Evolutionary conservation across 1,140 invertebrate species (phyloP).

Genomic region (Asbolus verrucosus): DNA sequence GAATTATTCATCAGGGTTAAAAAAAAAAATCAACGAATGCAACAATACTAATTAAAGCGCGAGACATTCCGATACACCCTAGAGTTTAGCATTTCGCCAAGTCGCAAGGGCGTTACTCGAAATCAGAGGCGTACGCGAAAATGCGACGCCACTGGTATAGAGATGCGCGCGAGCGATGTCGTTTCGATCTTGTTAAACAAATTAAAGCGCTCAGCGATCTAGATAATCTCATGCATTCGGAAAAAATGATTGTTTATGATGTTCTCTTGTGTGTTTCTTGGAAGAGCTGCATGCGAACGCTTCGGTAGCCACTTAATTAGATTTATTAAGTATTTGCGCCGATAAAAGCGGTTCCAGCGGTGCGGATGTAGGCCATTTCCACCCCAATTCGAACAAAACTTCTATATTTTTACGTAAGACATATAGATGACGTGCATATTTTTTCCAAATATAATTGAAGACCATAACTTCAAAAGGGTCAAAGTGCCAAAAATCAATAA

Average conservation of each 20-base stretch:
- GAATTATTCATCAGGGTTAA: conserved; percentile 41
- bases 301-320: conserved; percentile 48
- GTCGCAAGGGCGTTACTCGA: too few relatives aligned
- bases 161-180: conserved; percentile 2
- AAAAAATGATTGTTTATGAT: conserved; percentile 51
- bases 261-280: conserved; percentile 44
- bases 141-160: conserved; percentile 20
- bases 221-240: conserved; percentile 46
- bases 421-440: too few relatives aligned
- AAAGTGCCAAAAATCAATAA: too few relatives aligned
- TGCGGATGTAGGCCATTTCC: too few relatives aligned
- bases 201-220: conserved; percentile 46
- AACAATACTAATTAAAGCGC: conserved; percentile 26
- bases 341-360: conserved; percentile 38
- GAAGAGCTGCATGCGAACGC: conserved; percentile 47
- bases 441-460: too few relatives aligned
- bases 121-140: too few relatives aligned
- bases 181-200: conserved; percentile 48
- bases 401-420: too few relatives aligned
- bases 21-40: too few relatives aligned
- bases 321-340: conserved; percentile 49
- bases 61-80: too few relatives aligned
- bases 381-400: too few relatives aligned
- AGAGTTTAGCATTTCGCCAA: too few relatives aligned
- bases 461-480: too few relatives aligned